Percentiles rank a stretch among this genome's conserved stretches.
These are phyloP conservation scores for Willisornis vidua DNA, from an alignment of 2,113 vertebrate genomes.

Conservation along the genomic window DNA sequence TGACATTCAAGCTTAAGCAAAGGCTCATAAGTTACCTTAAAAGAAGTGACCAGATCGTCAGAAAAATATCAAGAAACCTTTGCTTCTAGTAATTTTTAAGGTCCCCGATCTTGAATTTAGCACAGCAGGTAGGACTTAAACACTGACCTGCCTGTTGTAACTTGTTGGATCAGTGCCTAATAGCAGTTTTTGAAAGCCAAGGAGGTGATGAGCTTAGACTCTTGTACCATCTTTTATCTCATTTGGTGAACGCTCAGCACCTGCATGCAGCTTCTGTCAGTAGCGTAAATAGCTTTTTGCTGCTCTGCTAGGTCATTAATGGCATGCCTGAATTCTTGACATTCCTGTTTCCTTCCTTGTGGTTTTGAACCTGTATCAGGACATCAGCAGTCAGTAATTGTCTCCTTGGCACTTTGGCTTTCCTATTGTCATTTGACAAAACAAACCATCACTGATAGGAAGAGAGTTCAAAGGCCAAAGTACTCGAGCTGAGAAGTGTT, in stretches of 20 bases:
- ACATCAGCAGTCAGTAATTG: slow-evolving; percentile 58
- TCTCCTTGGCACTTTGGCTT: slow-evolving; percentile 56
- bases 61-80: slow-evolving; percentile 28
- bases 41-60: slow-evolving; percentile 23
- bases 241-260: slow-evolving; percentile 71
- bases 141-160: background rate
- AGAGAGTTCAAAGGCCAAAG: slow-evolving; percentile 75
- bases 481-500: slow-evolving; percentile 66
- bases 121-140: background rate
- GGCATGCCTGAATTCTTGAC: slow-evolving; percentile 70
- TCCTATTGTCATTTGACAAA: slow-evolving; percentile 63
- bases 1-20: background rate
- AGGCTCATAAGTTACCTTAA: background rate
- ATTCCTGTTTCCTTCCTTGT: slow-evolving; percentile 59
- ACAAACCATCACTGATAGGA: slow-evolving; percentile 58
- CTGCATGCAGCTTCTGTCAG: slow-evolving; percentile 70
- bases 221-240: slow-evolving; percentile 60
- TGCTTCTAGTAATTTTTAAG: slow-evolving; percentile 22
- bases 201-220: slow-evolving; percentile 39
- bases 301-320: slow-evolving; percentile 70
- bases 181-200: slow-evolving; percentile 51
- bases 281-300: slow-evolving; percentile 44
- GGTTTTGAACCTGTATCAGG: slow-evolving; percentile 55
- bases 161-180: slow-evolving; percentile 27
- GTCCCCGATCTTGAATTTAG: background rate